phyloP scores from a whole-genome alignment of 2,113 vertebrate genomes.

The Poeciliopsis prolifica region DNA sequence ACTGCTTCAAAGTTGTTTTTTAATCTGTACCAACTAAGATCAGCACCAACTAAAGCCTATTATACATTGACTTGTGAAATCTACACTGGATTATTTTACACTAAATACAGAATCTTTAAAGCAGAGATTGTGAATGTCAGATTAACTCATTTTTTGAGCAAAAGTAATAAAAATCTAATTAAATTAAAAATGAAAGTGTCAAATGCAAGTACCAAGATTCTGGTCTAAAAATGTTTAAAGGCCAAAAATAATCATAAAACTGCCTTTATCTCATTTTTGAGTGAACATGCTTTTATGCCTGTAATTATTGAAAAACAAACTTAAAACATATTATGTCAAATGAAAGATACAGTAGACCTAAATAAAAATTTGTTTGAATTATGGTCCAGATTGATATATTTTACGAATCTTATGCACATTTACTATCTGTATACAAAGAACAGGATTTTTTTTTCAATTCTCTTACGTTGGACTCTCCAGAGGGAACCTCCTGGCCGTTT shows the following conservation, averaged over 20 bases:
- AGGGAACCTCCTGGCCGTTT: slow-evolving; percentile 92
- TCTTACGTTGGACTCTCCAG: slow-evolving; percentile 93
- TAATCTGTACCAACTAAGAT: too few species aligned
- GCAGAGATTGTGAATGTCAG: too few species aligned
- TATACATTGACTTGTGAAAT: too few species aligned
- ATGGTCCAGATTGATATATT: not conserved
- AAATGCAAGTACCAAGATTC: not conserved
- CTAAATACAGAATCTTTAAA: too few species aligned
- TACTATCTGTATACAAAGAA: not conserved
- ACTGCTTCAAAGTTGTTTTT: too few species aligned
- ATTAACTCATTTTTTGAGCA: not conserved
- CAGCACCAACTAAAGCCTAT: too few species aligned
- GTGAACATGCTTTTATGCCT: not conserved
- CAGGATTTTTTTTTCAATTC: not conserved
- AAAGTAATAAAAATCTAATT: not conserved
- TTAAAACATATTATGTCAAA: too few species aligned
- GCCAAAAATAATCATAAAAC: not conserved
- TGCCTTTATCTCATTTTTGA: not conserved
- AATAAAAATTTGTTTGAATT: not conserved
- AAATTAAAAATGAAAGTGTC: not conserved
- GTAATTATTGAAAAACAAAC: too few species aligned
- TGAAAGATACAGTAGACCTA: too few species aligned
- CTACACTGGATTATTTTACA: too few species aligned
- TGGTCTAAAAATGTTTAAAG: not conserved
- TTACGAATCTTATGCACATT: not conserved